A percentile compares a stretch with the other conserved stretches of the same genome.
phyloP scores from a whole-genome alignment of 2,888 invertebrate genomes.

The Sinohyriopsis cumingii region DNA sequence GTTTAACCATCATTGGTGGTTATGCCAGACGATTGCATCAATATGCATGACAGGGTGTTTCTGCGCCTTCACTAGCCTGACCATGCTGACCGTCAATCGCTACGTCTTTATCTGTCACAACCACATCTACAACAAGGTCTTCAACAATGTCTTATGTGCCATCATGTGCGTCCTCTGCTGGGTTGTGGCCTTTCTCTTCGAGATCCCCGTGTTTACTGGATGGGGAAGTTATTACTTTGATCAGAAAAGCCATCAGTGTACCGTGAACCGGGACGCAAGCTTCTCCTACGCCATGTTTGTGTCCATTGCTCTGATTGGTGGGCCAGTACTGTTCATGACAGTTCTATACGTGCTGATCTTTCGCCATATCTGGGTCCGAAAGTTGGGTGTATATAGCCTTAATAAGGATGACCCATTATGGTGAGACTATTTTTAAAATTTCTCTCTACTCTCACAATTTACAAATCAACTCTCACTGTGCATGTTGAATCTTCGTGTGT shows the following conservation, averaged over 20 bases:
- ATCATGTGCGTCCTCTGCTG: conserved; percentile 50
- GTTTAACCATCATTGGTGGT: conserved; percentile 48
- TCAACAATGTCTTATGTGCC: conserved; percentile 40
- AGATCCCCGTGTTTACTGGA: conserved; percentile 61
- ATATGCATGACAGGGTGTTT: conserved; percentile 64
- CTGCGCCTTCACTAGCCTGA: conserved; percentile 63
- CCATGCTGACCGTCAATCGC: conserved; percentile 57
- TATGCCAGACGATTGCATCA: conserved; percentile 57
- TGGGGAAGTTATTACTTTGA: conserved; percentile 65
- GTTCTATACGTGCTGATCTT: conserved; percentile 57
- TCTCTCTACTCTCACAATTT: neutral
- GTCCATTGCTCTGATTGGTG: conserved; percentile 49
- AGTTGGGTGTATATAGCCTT: conserved; percentile 48
- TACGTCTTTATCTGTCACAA: conserved; percentile 54
- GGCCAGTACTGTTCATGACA: conserved; percentile 51
- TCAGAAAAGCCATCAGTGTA: conserved; percentile 61
- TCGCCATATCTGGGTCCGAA: conserved; percentile 50
- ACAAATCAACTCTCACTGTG: neutral
- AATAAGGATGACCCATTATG: conserved; percentile 41
- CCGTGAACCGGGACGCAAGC: conserved; percentile 64
- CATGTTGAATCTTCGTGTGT: neutral
- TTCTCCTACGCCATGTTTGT: conserved; percentile 62
- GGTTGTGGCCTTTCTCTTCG: conserved; percentile 55
- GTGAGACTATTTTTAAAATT: conserved; percentile 3
- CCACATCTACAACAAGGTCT: conserved; percentile 44